Evolutionary conservation across 2,797 vertebrate genomes (phyloP).

Genomic region (Pseudomugil gertrudae): DNA sequence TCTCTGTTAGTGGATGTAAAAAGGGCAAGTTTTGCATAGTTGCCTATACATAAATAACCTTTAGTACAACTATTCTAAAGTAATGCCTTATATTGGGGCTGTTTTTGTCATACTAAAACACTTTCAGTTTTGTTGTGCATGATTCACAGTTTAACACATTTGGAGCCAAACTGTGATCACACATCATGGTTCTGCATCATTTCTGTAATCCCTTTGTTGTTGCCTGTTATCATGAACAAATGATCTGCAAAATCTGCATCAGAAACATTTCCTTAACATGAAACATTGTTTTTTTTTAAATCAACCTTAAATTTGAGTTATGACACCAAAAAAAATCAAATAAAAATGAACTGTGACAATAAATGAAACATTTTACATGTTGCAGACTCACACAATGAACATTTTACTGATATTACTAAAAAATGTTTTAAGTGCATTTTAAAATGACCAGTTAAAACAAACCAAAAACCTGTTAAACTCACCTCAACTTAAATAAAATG

Average conservation of each 20-base stretch:
- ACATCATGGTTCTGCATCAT: not conserved
- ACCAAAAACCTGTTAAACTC: constrained; percentile 1
- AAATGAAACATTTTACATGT: not conserved
- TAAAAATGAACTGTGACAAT: not conserved
- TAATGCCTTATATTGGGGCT: not conserved
- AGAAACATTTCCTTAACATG: not conserved
- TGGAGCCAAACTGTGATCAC: not conserved
- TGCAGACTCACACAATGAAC: accelerated
- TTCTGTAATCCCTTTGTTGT: constrained; percentile 11
- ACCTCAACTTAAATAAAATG: constrained; percentile 3
- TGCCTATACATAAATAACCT: not conserved
- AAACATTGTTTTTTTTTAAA: constrained; percentile 15
- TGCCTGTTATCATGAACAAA: not conserved
- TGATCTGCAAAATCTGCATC: constrained; percentile 19
- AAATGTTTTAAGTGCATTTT: not conserved
- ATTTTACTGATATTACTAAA: not conserved
- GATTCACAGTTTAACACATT: not conserved
- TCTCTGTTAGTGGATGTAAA: not conserved
- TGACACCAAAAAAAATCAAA: not conserved
- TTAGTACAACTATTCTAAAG: not conserved
- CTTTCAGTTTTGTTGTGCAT: not conserved
- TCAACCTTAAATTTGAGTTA: not conserved
- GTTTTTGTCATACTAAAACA: not conserved
- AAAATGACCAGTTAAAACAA: not conserved
- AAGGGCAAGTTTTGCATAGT: not conserved